Percentiles rank a stretch among this genome's conserved stretches.
Conservation (phyloP, 2,888 invertebrate genomes). For the Caenorhabditis sinica region DNA sequence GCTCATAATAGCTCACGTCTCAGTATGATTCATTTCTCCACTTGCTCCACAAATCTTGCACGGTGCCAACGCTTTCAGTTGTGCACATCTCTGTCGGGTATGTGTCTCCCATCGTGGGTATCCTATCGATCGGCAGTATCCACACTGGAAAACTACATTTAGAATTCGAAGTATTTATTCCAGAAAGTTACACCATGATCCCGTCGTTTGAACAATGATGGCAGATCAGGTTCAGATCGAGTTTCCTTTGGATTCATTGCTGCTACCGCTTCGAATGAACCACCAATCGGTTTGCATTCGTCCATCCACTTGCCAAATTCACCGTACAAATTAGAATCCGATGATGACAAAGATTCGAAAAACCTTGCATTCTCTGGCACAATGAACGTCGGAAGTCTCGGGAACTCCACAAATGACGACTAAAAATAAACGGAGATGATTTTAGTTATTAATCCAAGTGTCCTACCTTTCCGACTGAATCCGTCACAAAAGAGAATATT, state of each 20-base stretch:
- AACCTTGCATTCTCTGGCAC: constrained; percentile 16
- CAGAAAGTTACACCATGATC: constrained; percentile 33
- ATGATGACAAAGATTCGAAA: constrained; percentile 2
- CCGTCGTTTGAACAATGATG: constrained; percentile 49
- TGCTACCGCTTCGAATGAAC: constrained; percentile 1
- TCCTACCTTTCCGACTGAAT: background rate
- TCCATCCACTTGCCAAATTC: constrained; percentile 25
- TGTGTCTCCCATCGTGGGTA: constrained; percentile 49
- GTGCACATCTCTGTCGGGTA: constrained; percentile 50
- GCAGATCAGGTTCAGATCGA: constrained; percentile 27
- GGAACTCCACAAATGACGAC: constrained; percentile 2
- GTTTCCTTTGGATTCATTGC: constrained; percentile 28
- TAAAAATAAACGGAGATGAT: background rate
- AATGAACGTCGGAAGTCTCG: constrained; percentile 40
- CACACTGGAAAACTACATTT: constrained; percentile 47
- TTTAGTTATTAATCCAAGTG: background rate
- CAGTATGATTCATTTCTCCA: constrained; percentile 68
- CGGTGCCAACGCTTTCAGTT: constrained; percentile 56
- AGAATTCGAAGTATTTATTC: background rate
- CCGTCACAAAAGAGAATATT: constrained; percentile 21
- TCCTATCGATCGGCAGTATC: constrained; percentile 51
- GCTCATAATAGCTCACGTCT: constrained; percentile 52
- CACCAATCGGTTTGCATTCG: constrained; percentile 5
- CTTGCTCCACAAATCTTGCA: constrained; percentile 68
- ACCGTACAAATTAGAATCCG: background rate